Evolutionary conservation across 2,888 invertebrate genomes (phyloP).

Genomic region (Leptinotarsa juncta): DNA sequence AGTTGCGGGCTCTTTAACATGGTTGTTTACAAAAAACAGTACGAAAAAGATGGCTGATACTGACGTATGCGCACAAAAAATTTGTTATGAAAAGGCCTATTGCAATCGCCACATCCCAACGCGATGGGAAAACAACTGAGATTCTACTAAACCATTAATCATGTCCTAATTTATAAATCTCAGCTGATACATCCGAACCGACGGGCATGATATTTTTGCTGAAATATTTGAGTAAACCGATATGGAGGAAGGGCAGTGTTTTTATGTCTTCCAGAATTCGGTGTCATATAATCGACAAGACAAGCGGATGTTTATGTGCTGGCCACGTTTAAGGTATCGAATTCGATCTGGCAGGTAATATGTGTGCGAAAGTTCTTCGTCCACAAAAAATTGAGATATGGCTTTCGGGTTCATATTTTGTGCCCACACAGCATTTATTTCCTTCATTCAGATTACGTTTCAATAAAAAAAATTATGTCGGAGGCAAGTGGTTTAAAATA

Average conservation of each 20-base stretch:
- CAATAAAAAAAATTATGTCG: neutral
- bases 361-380: constrained; percentile 25
- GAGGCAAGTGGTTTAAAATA: no score
- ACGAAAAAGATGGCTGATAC: no score
- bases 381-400: constrained; percentile 14
- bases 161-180: constrained; percentile 29
- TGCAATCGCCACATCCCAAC: neutral
- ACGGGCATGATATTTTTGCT: constrained; percentile 33
- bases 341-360: constrained; percentile 43
- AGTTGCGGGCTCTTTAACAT: no score
- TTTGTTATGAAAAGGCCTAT: no score
- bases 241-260: constrained; percentile 39
- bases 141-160: constrained; percentile 28
- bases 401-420: constrained; percentile 17
- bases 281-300: constrained; percentile 39
- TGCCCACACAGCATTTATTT: neutral
- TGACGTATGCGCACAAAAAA: no score
- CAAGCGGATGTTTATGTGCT: constrained; percentile 41
- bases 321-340: constrained; percentile 41
- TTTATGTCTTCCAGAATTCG: constrained; percentile 37
- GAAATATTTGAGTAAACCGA: constrained; percentile 31
- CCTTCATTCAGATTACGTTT: neutral
- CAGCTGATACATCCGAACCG: constrained; percentile 31
- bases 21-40: no score
- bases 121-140: neutral